Conservation (phyloP, 1,140 invertebrate genomes). For the Musca domestica region DNA sequence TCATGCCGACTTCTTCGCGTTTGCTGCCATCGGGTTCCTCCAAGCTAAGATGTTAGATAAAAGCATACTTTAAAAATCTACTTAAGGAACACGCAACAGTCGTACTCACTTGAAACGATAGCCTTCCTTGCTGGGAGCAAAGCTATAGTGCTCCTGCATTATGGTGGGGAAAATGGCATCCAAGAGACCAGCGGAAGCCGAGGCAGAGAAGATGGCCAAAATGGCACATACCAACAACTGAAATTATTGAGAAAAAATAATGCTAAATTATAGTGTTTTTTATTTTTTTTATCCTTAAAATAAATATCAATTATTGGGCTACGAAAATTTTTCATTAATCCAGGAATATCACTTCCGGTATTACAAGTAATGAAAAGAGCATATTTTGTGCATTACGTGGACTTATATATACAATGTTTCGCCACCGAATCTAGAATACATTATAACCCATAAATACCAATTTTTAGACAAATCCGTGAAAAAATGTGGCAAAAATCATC, state of each 20-base stretch:
- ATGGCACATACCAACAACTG: slow-evolving; percentile 39
- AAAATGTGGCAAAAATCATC: too few relatives aligned
- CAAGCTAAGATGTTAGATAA: slow-evolving; percentile 23
- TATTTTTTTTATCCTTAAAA: too few relatives aligned
- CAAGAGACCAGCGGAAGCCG: slow-evolving; percentile 36
- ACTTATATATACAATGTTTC: too few relatives aligned
- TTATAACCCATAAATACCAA: too few relatives aligned
- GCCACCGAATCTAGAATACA: too few relatives aligned
- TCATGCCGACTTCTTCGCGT: slow-evolving; percentile 47
- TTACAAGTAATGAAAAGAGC: too few relatives aligned
- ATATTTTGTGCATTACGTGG: too few relatives aligned
- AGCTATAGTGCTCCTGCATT: slow-evolving; percentile 31
- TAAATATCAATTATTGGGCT: too few relatives aligned
- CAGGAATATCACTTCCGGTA: too few relatives aligned
- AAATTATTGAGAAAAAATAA: background rate
- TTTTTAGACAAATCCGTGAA: too few relatives aligned
- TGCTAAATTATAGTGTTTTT: too few relatives aligned
- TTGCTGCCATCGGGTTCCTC: slow-evolving; percentile 47
- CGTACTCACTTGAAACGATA: slow-evolving; percentile 41
- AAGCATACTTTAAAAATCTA: background rate
- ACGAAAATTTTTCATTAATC: too few relatives aligned
- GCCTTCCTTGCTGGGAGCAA: slow-evolving; percentile 39
- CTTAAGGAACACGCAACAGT: background rate
- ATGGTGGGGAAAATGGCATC: slow-evolving; percentile 35
- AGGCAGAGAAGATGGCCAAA: slow-evolving; percentile 36